Percentiles rank a stretch among this genome's conserved stretches.
Evolutionary conservation across 2,888 invertebrate genomes (phyloP).

Genomic region (Meta bourneti): DNA sequence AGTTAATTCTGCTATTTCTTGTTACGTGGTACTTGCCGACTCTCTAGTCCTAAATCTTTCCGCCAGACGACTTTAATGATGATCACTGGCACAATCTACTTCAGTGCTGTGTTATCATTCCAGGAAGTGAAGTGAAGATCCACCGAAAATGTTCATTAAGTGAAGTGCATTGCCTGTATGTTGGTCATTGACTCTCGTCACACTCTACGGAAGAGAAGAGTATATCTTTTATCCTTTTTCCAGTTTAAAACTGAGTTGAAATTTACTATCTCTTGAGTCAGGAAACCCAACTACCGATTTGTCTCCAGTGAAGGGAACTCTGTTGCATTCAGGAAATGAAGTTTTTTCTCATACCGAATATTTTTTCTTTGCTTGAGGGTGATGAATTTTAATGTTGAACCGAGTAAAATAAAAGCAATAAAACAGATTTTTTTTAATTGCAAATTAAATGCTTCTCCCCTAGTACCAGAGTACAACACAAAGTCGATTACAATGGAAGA

Average conservation of each 20-base stretch:
- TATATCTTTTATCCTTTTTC: too few species aligned
- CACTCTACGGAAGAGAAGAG: background rate
- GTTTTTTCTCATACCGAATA: too few species aligned
- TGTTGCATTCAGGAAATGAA: too few species aligned
- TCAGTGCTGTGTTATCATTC: background rate
- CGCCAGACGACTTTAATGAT: conserved; percentile 1
- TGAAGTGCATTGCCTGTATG: background rate
- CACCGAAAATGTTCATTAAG: background rate
- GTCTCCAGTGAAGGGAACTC: too few species aligned
- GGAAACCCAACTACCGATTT: too few species aligned
- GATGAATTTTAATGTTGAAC: too few species aligned
- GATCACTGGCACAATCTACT: background rate
- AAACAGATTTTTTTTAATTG: too few species aligned
- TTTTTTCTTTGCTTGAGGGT: too few species aligned
- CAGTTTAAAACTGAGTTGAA: background rate
- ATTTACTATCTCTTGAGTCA: background rate
- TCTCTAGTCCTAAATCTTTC: conserved; percentile 4
- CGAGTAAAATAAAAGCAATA: too few species aligned
- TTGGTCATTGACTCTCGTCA: background rate
- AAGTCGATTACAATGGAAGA: too few species aligned
- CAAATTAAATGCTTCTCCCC: too few species aligned
- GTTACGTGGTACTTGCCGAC: background rate
- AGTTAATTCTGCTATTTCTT: background rate
- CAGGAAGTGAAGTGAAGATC: background rate
- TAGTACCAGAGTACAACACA: too few species aligned